Percentiles rank a stretch among this genome's conserved stretches.
phyloP scores from a whole-genome alignment of 1,140 invertebrate genomes.

The Aradophagus sp. region DNA sequence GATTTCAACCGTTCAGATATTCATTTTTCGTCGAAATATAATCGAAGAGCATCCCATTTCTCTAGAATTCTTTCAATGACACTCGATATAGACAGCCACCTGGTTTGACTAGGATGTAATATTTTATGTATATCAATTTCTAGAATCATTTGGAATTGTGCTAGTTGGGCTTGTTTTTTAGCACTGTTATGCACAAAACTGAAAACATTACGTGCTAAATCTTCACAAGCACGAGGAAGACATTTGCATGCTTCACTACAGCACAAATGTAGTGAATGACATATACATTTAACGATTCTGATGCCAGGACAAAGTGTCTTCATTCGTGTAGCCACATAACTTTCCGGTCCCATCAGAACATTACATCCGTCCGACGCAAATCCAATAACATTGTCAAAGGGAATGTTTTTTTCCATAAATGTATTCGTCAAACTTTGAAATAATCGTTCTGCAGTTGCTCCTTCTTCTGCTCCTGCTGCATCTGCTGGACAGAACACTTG shows the following conservation, averaged over 20 bases:
- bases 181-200: constrained; percentile 16
- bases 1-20: constrained; percentile 1
- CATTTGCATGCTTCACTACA: constrained; percentile 31
- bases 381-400: constrained; percentile 64
- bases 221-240: constrained; percentile 23
- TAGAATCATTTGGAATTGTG: constrained; percentile 27
- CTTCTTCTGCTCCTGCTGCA: constrained; percentile 18
- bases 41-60: constrained; percentile 28
- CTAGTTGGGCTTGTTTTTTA: constrained; percentile 17
- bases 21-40: constrained; percentile 2
- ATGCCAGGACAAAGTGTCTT: constrained; percentile 6
- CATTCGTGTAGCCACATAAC: constrained; percentile 9
- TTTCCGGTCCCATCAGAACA: constrained; percentile 62
- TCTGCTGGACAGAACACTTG: constrained; percentile 37
- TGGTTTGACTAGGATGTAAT: constrained; percentile 19
- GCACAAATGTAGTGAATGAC: constrained; percentile 34
- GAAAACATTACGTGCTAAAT: constrained; percentile 27
- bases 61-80: constrained; percentile 18
- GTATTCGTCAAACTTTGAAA: constrained; percentile 29
- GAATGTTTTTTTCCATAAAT: constrained; percentile 58
- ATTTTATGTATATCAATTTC: constrained; percentile 22
- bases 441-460: constrained; percentile 41
- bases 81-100: constrained; percentile 19
- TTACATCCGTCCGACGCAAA: constrained; percentile 68
- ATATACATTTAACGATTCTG: constrained; percentile 24